Conservation (phyloP, 2,113 vertebrate species). For the Boulengerochromis microlepis region DNA sequence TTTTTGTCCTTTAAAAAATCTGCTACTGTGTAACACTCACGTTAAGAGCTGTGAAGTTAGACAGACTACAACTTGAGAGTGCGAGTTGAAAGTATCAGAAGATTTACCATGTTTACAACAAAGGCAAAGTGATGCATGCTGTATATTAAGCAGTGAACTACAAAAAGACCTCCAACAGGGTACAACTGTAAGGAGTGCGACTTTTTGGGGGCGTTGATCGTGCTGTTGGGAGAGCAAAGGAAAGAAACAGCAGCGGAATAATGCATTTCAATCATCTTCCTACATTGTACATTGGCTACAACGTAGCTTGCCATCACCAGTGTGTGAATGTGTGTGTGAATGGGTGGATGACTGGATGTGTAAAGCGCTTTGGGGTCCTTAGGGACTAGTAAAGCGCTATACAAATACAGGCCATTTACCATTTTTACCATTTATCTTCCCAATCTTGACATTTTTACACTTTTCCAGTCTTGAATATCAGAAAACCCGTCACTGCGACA, state of each 20-base stretch:
- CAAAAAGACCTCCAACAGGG: background rate
- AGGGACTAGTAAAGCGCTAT: no score
- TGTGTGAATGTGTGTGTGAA: no score
- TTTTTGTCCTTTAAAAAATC: background rate
- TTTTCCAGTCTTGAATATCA: background rate
- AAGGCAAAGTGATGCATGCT: constrained; percentile 3
- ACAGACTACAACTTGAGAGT: background rate
- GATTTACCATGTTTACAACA: constrained; percentile 19
- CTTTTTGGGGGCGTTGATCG: background rate
- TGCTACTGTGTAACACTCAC: background rate
- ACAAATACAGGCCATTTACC: no score
- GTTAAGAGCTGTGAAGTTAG: background rate
- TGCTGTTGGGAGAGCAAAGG: background rate
- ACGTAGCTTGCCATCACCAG: no score
- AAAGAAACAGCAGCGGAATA: background rate
- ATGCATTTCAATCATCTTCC: background rate
- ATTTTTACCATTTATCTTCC: no score
- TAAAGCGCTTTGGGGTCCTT: no score
- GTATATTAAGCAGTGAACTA: background rate
- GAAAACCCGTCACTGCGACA: background rate
- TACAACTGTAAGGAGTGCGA: background rate
- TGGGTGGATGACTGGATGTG: no score
- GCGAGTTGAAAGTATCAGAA: background rate
- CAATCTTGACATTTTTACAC: background rate
- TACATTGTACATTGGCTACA: no score